These are phyloP conservation scores for Echinometra lucunter DNA, from an alignment of 53 echinoderm and acorn worm genomes.

Conservation along the genomic window DNA sequence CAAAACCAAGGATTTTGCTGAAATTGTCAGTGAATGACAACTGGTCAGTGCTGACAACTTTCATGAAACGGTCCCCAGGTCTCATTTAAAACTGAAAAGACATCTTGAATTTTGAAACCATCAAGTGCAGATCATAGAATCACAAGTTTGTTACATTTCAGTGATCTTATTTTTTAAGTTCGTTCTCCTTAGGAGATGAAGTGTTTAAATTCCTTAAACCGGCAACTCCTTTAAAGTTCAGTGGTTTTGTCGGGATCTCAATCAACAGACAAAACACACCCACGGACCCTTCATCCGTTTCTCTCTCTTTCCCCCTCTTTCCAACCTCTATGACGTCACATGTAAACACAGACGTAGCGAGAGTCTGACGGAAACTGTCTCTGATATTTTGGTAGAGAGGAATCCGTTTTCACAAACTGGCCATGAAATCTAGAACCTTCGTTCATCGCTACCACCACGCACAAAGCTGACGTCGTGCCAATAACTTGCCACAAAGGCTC, in stretches of 20 bases:
- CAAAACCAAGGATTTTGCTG: too few relatives aligned
- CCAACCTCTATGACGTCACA: slow-evolving; percentile 2
- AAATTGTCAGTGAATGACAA: too few relatives aligned
- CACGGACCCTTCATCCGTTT: neutral
- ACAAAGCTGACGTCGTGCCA: neutral
- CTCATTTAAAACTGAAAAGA: too few relatives aligned
- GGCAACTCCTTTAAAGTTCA: neutral
- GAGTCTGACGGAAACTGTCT: slow-evolving; percentile 40
- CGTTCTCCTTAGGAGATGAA: neutral
- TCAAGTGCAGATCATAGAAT: too few relatives aligned
- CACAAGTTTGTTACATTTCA: too few relatives aligned
- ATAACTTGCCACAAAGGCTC: neutral
- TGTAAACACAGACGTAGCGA: slow-evolving; percentile 32
- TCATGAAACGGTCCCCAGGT: too few relatives aligned
- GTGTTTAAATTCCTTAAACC: neutral
- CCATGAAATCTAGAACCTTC: slow-evolving; percentile 5
- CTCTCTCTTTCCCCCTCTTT: neutral
- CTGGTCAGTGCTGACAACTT: too few relatives aligned
- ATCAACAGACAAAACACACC: slow-evolving; percentile 47
- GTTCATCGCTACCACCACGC: neutral
- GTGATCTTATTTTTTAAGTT: neutral
- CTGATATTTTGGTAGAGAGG: neutral
- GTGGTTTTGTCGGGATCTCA: neutral
- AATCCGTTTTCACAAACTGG: slow-evolving; percentile 34
- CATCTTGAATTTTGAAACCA: too few relatives aligned